These are phyloP conservation scores for Serrognathus titanus DNA, from an alignment of 2,888 invertebrate species.

Conservation along the genomic window DNA sequence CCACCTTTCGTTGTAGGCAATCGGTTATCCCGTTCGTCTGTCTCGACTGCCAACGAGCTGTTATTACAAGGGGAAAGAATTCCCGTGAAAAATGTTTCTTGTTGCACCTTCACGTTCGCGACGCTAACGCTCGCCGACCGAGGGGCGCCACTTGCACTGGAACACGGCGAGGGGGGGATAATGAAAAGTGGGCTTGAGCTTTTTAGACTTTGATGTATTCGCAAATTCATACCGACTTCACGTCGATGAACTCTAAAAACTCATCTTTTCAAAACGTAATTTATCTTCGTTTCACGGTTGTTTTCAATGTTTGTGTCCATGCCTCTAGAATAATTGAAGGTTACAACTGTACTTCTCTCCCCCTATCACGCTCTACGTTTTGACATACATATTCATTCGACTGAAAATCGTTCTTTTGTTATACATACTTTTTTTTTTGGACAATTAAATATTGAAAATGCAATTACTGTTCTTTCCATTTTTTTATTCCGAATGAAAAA, in stretches of 20 bases:
- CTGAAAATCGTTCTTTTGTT: too few species aligned
- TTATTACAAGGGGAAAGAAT: constrained; percentile 41
- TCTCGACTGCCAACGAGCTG: constrained; percentile 41
- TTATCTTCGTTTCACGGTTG: constrained; percentile 50
- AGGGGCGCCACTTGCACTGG: constrained; percentile 36
- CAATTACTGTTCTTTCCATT: too few species aligned
- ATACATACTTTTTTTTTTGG: too few species aligned
- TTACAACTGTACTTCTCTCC: constrained; percentile 23
- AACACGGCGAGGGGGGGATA: constrained; percentile 34
- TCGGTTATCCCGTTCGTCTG: constrained; percentile 43
- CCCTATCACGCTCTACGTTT: too few species aligned
- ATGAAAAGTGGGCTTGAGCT: constrained; percentile 49
- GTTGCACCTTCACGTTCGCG: constrained; percentile 35
- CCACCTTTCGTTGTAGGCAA: constrained; percentile 42
- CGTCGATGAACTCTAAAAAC: constrained; percentile 50
- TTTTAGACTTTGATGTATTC: constrained; percentile 50
- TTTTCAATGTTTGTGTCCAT: constrained; percentile 41
- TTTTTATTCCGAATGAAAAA: too few species aligned
- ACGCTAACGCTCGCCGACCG: constrained; percentile 32
- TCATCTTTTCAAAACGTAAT: constrained; percentile 50
- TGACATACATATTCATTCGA: too few species aligned
- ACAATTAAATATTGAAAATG: too few species aligned
- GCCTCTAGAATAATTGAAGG: constrained; percentile 41
- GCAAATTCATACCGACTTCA: constrained; percentile 50
- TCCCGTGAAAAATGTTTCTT: constrained; percentile 39